Conservation (phyloP, 2,888 invertebrate genomes). For the Acanthopleura granulata region DNA sequence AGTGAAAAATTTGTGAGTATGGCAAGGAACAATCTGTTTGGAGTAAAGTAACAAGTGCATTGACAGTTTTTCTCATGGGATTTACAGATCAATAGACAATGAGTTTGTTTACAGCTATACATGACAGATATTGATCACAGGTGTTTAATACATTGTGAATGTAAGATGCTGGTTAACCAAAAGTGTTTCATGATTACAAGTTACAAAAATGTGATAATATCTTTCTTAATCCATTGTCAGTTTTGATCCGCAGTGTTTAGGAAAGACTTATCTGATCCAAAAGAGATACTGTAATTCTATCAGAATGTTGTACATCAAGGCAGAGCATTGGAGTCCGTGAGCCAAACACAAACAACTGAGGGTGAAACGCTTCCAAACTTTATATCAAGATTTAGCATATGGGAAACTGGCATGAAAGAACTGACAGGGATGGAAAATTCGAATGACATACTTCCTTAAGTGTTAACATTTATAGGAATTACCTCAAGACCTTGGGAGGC, state of each 20-base stretch:
- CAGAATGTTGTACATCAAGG: neutral
- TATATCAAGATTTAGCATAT: conserved; percentile 13
- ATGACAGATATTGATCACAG: too few relatives aligned
- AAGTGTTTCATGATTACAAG: too few relatives aligned
- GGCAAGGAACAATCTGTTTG: too few relatives aligned
- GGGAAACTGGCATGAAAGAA: conserved; percentile 2
- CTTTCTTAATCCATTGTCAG: too few relatives aligned
- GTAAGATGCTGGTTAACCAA: too few relatives aligned
- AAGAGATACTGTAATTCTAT: neutral
- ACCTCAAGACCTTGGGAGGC: conserved; percentile 23
- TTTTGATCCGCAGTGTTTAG: neutral
- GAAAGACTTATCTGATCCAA: neutral
- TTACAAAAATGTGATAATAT: too few relatives aligned
- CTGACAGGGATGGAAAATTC: neutral
- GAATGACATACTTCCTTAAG: conserved; percentile 2
- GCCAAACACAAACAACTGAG: neutral
- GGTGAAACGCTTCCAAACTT: conserved; percentile 17
- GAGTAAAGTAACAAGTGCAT: too few relatives aligned
- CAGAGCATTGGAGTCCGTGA: neutral
- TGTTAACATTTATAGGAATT: conserved; percentile 22
- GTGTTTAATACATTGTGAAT: too few relatives aligned
- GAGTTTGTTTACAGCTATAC: too few relatives aligned
- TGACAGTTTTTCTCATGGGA: too few relatives aligned
- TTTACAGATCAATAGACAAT: too few relatives aligned
- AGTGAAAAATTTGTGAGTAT: too few relatives aligned